Percentiles rank a stretch among this genome's conserved stretches.
These are phyloP conservation scores for Semicossyphus pulcher DNA, from an alignment of 2,113 vertebrate species.

Conservation along the genomic window DNA sequence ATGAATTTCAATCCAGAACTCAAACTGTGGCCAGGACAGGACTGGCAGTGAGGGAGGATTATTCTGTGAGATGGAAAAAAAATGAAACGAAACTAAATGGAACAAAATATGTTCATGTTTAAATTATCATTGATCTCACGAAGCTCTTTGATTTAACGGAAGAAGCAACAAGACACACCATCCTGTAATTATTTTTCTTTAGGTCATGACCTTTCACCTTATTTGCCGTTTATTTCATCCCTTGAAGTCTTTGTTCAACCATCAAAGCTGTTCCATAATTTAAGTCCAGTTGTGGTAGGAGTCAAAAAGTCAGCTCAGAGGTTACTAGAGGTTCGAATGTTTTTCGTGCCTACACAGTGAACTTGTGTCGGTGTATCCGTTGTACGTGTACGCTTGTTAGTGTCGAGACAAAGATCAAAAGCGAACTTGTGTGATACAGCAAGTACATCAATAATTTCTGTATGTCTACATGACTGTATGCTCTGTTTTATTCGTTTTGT, in stretches of 20 bases:
- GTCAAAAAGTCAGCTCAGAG: constrained; percentile 37
- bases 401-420: constrained; percentile 2
- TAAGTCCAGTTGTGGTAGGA: constrained; percentile 22
- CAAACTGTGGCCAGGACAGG: constrained; percentile 3
- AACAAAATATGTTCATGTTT: background rate
- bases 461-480: background rate
- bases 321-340: constrained; percentile 11
- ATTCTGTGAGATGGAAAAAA: background rate
- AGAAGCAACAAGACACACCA: background rate
- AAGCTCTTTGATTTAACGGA: background rate
- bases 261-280: constrained; percentile 27
- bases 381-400: background rate
- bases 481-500: background rate
- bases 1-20: constrained; percentile 15
- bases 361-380: constrained; percentile 10
- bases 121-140: background rate
- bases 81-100: background rate
- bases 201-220: background rate
- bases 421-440: background rate
- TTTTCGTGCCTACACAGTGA: constrained; percentile 23
- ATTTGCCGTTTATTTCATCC: constrained; percentile 1
- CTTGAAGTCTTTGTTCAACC: background rate
- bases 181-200: background rate
- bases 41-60: background rate
- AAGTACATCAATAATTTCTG: background rate